A percentile compares a stretch with the other conserved stretches of the same genome.
Conservation (phyloP, 1,140 invertebrate genomes). For the Argopecten irradians region DNA sequence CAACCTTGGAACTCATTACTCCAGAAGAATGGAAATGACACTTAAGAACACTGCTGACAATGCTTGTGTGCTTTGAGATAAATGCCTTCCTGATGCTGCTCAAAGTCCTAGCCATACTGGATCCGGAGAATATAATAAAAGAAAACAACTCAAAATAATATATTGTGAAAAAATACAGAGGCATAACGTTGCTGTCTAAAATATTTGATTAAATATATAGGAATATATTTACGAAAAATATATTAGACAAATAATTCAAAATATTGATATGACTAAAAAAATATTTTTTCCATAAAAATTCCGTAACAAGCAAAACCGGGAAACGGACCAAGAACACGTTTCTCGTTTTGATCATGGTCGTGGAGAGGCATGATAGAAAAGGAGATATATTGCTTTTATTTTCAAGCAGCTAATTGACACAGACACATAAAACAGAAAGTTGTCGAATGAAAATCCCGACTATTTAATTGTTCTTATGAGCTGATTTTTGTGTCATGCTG, state of each 20-base stretch:
- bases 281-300: neutral
- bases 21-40: slow-evolving; percentile 8
- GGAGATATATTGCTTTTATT: neutral
- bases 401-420: neutral
- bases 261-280: neutral
- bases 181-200: no score
- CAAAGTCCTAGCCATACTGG: neutral
- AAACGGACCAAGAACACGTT: neutral
- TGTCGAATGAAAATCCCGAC: neutral
- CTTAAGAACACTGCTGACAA: neutral
- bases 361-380: neutral
- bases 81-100: neutral
- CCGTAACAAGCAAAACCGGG: neutral
- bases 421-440: neutral
- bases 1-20: neutral
- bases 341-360: neutral
- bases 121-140: neutral
- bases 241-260: neutral
- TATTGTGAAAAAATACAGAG: no score
- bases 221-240: no score
- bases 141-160: neutral
- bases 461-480: neutral
- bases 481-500: neutral
- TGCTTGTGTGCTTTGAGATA: neutral
- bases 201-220: no score